Percentiles rank a stretch among this genome's conserved stretches.
Evolutionary conservation across 2,113 vertebrate genomes (phyloP).

Genomic region (Saccopteryx leptura): DNA sequence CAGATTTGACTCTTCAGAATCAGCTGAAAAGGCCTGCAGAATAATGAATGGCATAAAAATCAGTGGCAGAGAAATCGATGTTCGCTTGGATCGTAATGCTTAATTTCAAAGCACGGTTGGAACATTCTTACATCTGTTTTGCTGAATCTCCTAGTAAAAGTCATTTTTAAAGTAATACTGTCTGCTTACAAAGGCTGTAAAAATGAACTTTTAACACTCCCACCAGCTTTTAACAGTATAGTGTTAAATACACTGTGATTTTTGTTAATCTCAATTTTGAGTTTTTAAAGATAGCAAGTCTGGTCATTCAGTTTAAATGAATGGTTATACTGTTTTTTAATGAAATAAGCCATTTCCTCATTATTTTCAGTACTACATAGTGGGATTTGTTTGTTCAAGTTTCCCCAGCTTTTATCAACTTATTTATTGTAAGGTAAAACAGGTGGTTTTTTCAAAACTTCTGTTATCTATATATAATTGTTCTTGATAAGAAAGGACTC

Average conservation of each 20-base stretch:
- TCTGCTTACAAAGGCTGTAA: conserved; percentile 90
- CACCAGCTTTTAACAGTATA: conserved; percentile 92
- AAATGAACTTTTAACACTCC: conserved; percentile 90
- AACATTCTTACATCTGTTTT: conserved; percentile 93
- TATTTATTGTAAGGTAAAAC: conserved; percentile 85
- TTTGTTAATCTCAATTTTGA: conserved; percentile 91
- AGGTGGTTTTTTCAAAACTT: conserved; percentile 79
- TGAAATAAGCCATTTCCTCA: conserved; percentile 92
- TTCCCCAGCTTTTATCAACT: conserved; percentile 78
- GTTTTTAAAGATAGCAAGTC: conserved; percentile 96
- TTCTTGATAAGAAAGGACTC: conserved; percentile 87
- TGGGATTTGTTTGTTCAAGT: conserved; percentile 86
- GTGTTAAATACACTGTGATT: conserved; percentile 93
- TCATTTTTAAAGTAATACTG: conserved; percentile 91
- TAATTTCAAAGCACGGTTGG: conserved; percentile 90
- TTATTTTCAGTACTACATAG: conserved; percentile 87
- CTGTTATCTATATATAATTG: conserved; percentile 83
- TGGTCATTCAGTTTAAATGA: conserved; percentile 95
- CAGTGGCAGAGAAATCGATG: conserved; percentile 98
- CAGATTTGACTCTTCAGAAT: conserved; percentile 97
- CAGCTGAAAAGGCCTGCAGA: conserved; percentile 97
- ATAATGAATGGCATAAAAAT: conserved; percentile 99
- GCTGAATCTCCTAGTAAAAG: conserved; percentile 96
- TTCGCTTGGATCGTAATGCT: conserved; percentile 97
- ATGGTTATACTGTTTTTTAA: conserved; percentile 98